These are phyloP conservation scores for Xanthorhoe designata DNA, from an alignment of 2,888 invertebrate genomes.

Conservation along the genomic window DNA sequence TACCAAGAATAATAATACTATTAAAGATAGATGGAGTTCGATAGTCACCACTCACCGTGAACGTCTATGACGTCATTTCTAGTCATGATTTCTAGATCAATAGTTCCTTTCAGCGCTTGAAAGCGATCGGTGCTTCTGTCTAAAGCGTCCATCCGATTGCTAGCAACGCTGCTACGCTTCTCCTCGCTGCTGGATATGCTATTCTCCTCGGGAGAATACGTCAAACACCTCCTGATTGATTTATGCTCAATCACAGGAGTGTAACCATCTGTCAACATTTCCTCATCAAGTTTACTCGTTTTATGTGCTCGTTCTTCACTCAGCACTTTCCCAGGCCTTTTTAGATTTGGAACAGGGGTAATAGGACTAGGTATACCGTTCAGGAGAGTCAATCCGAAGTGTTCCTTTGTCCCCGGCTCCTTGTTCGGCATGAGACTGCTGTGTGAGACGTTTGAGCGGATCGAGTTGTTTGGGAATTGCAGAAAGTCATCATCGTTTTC, in stretches of 20 bases:
- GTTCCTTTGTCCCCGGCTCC: constrained; percentile 63
- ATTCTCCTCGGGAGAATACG: constrained; percentile 84
- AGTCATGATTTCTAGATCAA: constrained; percentile 87
- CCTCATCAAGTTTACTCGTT: constrained; percentile 82
- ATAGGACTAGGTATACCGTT: constrained; percentile 84
- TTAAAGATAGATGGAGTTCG: constrained; percentile 47
- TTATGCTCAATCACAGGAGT: constrained; percentile 81
- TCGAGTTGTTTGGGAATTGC: constrained; percentile 54
- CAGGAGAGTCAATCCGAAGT: constrained; percentile 77
- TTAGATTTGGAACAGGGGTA: constrained; percentile 74
- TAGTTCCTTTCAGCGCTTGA: constrained; percentile 82
- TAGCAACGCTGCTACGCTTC: constrained; percentile 82
- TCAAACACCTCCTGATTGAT: constrained; percentile 84
- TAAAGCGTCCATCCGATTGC: constrained; percentile 60
- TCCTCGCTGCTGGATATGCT: constrained; percentile 82
- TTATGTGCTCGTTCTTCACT: constrained; percentile 79
- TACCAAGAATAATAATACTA: constrained; percentile 12
- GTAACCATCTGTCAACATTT: constrained; percentile 66
- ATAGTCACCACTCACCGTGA: constrained; percentile 88
- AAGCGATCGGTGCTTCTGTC: constrained; percentile 71
- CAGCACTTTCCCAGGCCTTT: constrained; percentile 72
- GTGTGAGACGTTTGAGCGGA: constrained; percentile 71
- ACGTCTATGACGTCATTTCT: constrained; percentile 87
- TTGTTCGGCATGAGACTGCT: constrained; percentile 74
- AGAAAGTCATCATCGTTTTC: constrained; percentile 49